phyloP scores from a whole-genome alignment of 2,113 vertebrate species.

The Chionomys nivalis region DNA sequence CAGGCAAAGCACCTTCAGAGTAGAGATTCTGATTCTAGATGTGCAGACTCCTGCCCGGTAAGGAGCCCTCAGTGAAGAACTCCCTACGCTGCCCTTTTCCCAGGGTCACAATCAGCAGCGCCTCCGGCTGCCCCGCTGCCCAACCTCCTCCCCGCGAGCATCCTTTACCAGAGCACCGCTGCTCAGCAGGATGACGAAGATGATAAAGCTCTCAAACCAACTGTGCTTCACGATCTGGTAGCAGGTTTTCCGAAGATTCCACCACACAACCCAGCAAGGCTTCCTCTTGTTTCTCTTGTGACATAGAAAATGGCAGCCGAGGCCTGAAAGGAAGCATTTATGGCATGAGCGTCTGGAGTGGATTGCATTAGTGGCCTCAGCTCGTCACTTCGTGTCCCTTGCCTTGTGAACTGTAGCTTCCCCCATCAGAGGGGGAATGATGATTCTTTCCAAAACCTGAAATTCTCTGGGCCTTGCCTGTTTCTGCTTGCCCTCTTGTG shows the following conservation, averaged over 20 bases:
- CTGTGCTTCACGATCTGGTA: slow-evolving; percentile 95
- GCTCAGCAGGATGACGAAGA: slow-evolving; percentile 97
- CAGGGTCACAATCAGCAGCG: neutral
- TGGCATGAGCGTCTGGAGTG: neutral
- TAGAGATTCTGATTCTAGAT: neutral
- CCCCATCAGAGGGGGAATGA: neutral
- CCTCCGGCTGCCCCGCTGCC: neutral
- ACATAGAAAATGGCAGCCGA: slow-evolving; percentile 83
- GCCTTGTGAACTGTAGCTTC: neutral
- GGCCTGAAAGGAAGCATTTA: slow-evolving; percentile 84
- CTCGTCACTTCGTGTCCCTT: neutral
- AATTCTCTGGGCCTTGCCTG: neutral
- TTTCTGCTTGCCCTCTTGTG: neutral
- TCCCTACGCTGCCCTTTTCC: neutral
- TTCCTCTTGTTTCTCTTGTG: slow-evolving; percentile 84
- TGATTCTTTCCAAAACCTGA: neutral
- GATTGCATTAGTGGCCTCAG: neutral
- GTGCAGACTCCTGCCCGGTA: too few species aligned
- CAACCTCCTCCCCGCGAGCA: neutral
- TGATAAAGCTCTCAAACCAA: slow-evolving; percentile 97
- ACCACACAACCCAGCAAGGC: slow-evolving; percentile 89
- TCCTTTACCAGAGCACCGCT: slow-evolving; percentile 92
- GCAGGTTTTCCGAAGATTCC: slow-evolving; percentile 94
- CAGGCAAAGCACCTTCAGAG: neutral
- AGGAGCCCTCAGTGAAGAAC: neutral